Evolutionary conservation across 2,113 vertebrate species (phyloP), one percentile per base, ranked within the genome.

Genomic region (Scatophagus argus): DNA sequence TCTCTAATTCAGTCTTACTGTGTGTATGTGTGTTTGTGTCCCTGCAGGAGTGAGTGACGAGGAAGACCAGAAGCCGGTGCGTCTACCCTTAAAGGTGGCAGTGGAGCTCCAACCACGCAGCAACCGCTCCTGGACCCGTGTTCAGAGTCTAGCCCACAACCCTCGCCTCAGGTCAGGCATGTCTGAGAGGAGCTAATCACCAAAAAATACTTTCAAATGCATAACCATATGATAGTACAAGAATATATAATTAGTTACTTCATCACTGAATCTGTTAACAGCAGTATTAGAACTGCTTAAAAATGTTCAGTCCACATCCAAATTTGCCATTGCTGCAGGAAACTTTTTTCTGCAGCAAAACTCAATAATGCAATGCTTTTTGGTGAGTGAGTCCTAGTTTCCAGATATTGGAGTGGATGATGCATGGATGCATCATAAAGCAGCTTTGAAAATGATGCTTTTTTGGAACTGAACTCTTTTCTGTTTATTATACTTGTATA

Each of bases 41-140:
- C 14, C 59, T 79, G 5, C 77, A 99, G 98, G 98, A 8, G 90
- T 98, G 55, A 99, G 98, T 87, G 98, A 99, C 34, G 98, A 99
- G 81, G 98, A 99, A 86, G 98, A 99, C 92, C 98, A 99, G 94
- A 99, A 99, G 86, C 98, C 98, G 0, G 97, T 98, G 49, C 95
- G 98, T 69, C 94, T 99, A 52, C 98, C 98, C 17, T 91, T 99
- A 64, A 98, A 97, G 87, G 96, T 99, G 25, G 96, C 96, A 0
- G 95, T 99, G 60, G 98, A 99, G 88, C 89, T 99, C 61, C 97
- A 98, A 31, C 98, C 98, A 0, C 94, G 98, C 32, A 99, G 96
- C 85, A 99, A 99, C 81, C 96, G 97, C 0, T 98, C 98, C 0
- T 99, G 98, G 98, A 94, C 97, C 63, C 96, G 97, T 0, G 98